Evolutionary conservation across 2,113 vertebrate genomes (phyloP), one percentile per base, ranked within the genome.

Genomic region (Mormyrus iriodes): DNA sequence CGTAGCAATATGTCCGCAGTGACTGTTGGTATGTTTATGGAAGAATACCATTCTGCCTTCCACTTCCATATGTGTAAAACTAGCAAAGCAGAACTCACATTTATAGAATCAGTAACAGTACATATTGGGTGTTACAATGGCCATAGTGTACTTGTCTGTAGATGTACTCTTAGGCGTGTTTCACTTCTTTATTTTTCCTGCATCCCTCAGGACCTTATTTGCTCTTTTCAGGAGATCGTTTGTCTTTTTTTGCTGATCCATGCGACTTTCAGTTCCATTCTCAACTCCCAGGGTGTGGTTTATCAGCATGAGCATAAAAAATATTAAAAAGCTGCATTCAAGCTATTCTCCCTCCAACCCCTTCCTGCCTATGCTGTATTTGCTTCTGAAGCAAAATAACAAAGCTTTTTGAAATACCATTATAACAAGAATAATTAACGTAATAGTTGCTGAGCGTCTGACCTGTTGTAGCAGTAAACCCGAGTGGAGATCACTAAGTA

Each of bases 191-290:
- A 42, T 42, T 79, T 79, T 19, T 42, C 73, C 73, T 79, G 73
- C n/a, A 8, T 79, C 73, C 73, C 73, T 79, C 73, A 79, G 73
- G 73, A 42, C 73, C 73, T 79, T 79, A 79, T 79, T 79, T 79
- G 73, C 73, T 39, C 31, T 42, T 79, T 79, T 35, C 73, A 79
- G 73, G 73, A 42, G 73, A 39, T 7, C 73, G 5, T 79, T 42
- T 79, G 73, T 79, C 73, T 79, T 79, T 42, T 79, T 42, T 10
- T 19, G 35, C 73, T 79, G 73, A 79, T 79, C 73, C 35, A 42
- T 79, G 15, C 35, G 31, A 4, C 31, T 39, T 79, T 79, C 73
- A 39, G 17, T 79, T 79, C 73, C 73, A 79, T 42, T 42, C 31
- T 17, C 35, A 39, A 21, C 15, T 42, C 73, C 73, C 73, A 42